Evolutionary conservation across 2,888 invertebrate genomes (phyloP), one percentile per base, ranked within the genome.

Genomic region (Sesia bembeciformis): DNA sequence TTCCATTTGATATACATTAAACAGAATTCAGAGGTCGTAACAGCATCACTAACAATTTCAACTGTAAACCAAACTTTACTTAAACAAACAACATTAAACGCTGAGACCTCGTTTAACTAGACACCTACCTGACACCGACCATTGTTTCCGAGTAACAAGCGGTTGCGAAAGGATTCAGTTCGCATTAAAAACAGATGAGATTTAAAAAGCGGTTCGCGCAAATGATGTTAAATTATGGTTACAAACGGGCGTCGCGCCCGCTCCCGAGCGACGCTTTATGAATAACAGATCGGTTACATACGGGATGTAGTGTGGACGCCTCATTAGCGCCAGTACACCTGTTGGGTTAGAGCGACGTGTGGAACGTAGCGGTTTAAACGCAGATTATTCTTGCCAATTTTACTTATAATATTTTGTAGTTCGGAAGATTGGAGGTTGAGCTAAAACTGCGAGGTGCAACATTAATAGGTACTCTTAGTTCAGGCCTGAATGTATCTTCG

Each of bases 101-200:
- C 46, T 8, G 46, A 46, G 46, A 46, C 46, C 46, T 46, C 46
- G 46, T 46, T 46, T 40, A 54, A 54, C 8, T 50, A 54, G 50
- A 54, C 41, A 49, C 53, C 46, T 23, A 46, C 46, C 46, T 46
- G 8, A 52, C 53, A 70, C 68, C 60, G 66, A 68, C 68, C 74
- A 74, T 74, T 72, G 74, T 76, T 74, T 76, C 73, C 76, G 71
- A 64, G 72, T 81, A 84, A 84, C 85, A 82, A 86, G 81, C 78
- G 71, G 63, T 62, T 68, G 72, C 67, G 76, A 81, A 83, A 84
- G 84, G 82, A 81, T 82, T 81, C 72, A 67, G 70, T 70, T 68
- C 71, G 78, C 78, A 79, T 84, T 85, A 80, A 84, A 80, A 81
- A 78, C 81, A 81, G 81, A 84, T 84, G 84, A 83, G 78, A 76